Evolutionary conservation across 1,140 invertebrate species (phyloP).

Genomic region (Drosophila erecta): DNA sequence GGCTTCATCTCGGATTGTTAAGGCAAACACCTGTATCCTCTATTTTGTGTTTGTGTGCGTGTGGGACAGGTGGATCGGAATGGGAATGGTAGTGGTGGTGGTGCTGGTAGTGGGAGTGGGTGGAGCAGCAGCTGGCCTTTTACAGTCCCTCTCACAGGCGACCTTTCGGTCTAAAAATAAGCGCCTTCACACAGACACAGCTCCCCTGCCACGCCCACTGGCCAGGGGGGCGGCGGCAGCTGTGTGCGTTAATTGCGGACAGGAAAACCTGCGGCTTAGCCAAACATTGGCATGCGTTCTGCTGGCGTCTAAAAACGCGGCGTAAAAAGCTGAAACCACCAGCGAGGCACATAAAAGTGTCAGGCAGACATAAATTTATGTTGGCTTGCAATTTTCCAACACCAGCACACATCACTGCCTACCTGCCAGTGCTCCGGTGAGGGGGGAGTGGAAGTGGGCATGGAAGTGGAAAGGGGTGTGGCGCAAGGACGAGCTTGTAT

Average conservation of each 20-base stretch:
- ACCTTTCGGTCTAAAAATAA: constrained; percentile 68
- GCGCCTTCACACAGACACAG: constrained; percentile 28
- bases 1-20: constrained; percentile 35
- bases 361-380: constrained; percentile 72
- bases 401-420: constrained; percentile 29
- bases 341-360: constrained; percentile 73
- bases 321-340: constrained; percentile 59
- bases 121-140: constrained; percentile 61
- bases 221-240: constrained; percentile 36
- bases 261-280: constrained; percentile 46
- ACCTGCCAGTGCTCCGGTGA: background rate
- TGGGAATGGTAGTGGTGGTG: no score
- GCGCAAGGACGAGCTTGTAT: constrained; percentile 31
- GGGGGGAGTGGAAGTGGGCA: background rate
- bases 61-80: background rate
- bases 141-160: constrained; percentile 43
- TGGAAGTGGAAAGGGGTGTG: constrained; percentile 12
- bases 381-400: constrained; percentile 59
- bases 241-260: constrained; percentile 65
- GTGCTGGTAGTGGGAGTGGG: background rate
- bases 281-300: constrained; percentile 61
- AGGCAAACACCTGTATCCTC: constrained; percentile 38
- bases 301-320: constrained; percentile 50
- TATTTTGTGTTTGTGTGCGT: constrained; percentile 6
- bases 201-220: background rate